phyloP scores from a whole-genome alignment of 53 echinoderm and acorn worm genomes.

The Hippasteria phrygiana region DNA sequence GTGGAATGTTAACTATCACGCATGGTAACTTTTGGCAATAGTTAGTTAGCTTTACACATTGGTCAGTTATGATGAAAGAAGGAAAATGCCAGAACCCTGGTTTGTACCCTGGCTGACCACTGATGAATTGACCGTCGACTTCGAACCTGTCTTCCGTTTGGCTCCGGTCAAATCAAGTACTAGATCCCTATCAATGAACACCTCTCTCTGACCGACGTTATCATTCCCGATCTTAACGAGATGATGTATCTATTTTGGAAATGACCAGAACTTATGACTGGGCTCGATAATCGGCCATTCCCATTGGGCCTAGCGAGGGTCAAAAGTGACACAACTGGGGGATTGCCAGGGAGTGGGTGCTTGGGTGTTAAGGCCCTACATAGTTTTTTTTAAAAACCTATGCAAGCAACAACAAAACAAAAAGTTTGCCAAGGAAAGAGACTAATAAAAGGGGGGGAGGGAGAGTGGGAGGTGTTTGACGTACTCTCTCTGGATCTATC shows the following conservation, averaged over 20 bases:
- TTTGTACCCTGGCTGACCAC: not conserved
- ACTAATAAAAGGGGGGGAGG: too few species aligned
- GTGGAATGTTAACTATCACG: too few species aligned
- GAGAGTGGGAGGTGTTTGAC: too few species aligned
- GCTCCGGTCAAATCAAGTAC: not conserved
- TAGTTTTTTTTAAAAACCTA: too few species aligned
- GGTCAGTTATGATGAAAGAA: not conserved
- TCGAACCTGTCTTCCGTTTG: slow-evolving; percentile 3
- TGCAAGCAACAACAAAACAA: too few species aligned
- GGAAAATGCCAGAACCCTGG: not conserved
- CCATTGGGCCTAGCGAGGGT: not conserved
- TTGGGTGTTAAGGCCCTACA: too few species aligned
- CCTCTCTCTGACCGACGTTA: not conserved
- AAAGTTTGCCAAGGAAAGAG: too few species aligned
- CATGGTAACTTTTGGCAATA: not conserved
- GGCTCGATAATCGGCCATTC: not conserved
- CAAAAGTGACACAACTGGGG: not conserved
- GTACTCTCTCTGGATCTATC: too few species aligned
- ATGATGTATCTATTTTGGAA: not conserved
- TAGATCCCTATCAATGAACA: not conserved
- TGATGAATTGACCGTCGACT: not conserved
- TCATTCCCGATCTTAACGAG: not conserved
- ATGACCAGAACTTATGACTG: not conserved
- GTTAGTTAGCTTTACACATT: not conserved
- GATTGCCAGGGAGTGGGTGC: not conserved